Conservation (phyloP, 2,888 invertebrate species). For the Drosophila paramelanica region DNA sequence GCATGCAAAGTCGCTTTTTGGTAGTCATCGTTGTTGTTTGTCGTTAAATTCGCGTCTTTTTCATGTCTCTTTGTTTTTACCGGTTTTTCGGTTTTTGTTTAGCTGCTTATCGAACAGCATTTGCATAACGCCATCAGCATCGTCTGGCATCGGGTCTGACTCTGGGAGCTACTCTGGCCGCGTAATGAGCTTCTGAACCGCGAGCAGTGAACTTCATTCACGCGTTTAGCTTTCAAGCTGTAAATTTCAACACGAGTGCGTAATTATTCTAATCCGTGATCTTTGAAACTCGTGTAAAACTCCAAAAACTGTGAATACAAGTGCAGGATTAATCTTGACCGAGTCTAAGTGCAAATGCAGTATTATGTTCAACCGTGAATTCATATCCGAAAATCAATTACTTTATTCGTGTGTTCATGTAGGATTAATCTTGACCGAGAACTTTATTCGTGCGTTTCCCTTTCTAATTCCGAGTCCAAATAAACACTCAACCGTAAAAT, state of each 20-base stretch:
- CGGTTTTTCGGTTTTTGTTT: constrained; percentile 38
- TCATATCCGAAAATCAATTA: too few relatives aligned
- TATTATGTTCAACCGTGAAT: too few relatives aligned
- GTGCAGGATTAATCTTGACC: too few relatives aligned
- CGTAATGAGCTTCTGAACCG: constrained; percentile 46
- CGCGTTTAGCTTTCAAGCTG: constrained; percentile 14
- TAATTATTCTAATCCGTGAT: background rate
- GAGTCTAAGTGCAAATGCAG: too few relatives aligned
- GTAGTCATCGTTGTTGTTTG: constrained; percentile 2
- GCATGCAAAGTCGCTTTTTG: constrained; percentile 33
- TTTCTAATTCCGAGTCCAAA: too few relatives aligned
- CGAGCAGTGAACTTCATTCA: constrained; percentile 44
- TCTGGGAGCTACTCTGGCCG: constrained; percentile 34
- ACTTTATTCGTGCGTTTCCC: too few relatives aligned
- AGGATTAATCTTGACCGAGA: too few relatives aligned
- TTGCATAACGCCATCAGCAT: constrained; percentile 66
- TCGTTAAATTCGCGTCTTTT: constrained; percentile 23
- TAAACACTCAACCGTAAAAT: background rate
- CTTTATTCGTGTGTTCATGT: too few relatives aligned
- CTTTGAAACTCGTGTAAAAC: background rate
- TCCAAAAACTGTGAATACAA: too few relatives aligned
- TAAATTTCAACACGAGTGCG: background rate
- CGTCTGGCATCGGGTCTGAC: constrained; percentile 39
- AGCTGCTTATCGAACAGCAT: constrained; percentile 53
- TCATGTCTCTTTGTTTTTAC: constrained; percentile 33